phyloP scores from a whole-genome alignment of 2,888 invertebrate genomes.

The Celastrina argiolus region DNA sequence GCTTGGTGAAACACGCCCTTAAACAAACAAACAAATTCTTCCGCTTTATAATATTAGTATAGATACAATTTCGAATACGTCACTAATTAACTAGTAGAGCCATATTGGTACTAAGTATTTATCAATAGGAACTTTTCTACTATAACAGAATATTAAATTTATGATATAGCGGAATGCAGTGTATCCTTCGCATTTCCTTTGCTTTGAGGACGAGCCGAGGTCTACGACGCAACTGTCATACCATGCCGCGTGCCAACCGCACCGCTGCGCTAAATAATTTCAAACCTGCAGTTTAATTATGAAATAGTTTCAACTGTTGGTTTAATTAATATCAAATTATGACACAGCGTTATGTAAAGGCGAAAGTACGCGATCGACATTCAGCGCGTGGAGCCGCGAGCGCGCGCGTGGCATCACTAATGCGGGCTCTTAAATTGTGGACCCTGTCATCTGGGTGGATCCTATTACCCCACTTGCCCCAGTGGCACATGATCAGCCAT shows the following conservation, averaged over 20 bases:
- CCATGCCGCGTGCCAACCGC: neutral
- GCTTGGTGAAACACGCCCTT: no score
- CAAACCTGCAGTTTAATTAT: neutral
- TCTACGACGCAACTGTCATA: neutral
- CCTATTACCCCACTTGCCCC: neutral
- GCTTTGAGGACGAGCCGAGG: no score
- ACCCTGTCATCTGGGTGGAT: neutral
- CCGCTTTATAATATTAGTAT: no score
- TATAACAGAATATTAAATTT: no score
- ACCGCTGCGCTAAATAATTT: neutral
- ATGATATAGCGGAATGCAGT: no score
- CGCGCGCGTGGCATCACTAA: slow-evolving; percentile 52
- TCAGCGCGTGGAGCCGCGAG: slow-evolving; percentile 48
- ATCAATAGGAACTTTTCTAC: no score
- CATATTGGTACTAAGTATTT: no score
- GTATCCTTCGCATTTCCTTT: no score
- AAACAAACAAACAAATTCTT: no score
- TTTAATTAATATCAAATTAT: slow-evolving; percentile 28
- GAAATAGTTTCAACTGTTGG: slow-evolving; percentile 7
- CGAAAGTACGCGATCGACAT: slow-evolving; percentile 68
- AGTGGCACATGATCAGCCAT: no score
- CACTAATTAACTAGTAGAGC: no score
- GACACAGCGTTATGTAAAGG: slow-evolving; percentile 51
- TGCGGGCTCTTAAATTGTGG: slow-evolving; percentile 20
- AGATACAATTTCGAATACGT: no score